These are phyloP conservation scores for Cossypha polioptera DNA, from an alignment of 2,797 vertebrate genomes.

Conservation along the genomic window DNA sequence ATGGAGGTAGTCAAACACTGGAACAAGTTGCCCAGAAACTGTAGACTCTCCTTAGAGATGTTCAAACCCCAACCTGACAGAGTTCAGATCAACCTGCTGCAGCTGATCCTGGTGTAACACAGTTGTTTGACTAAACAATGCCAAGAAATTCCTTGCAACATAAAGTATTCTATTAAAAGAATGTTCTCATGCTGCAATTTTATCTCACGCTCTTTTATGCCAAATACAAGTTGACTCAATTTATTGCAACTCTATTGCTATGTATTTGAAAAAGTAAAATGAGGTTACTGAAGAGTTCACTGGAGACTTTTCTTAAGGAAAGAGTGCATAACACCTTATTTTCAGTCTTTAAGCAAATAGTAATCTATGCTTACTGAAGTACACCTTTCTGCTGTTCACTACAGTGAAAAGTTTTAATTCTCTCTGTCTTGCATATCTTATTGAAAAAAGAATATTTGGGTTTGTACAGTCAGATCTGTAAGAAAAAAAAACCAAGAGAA, in stretches of 20 bases:
- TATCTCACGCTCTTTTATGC: background rate
- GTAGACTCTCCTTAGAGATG: background rate
- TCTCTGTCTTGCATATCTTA: background rate
- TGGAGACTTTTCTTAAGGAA: background rate
- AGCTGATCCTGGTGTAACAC: background rate
- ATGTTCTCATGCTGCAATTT: background rate
- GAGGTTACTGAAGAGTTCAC: background rate
- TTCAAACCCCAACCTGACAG: background rate
- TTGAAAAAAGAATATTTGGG: background rate
- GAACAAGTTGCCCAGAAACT: background rate
- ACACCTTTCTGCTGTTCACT: background rate
- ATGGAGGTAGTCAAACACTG: background rate
- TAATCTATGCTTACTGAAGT: background rate
- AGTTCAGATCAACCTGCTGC: background rate
- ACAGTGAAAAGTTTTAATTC: background rate
- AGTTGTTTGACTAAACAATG: background rate
- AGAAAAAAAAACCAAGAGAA: background rate
- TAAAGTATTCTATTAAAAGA: background rate
- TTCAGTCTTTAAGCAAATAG: background rate
- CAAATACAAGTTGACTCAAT: background rate
- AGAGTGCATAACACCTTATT: background rate
- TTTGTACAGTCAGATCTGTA: background rate
- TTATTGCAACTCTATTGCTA: background rate
- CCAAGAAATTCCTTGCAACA: background rate
- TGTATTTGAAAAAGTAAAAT: background rate